Percentiles rank a stretch among this genome's conserved stretches.
phyloP scores from a whole-genome alignment of 2,888 invertebrate genomes.

The Amphipyra berbera region DNA sequence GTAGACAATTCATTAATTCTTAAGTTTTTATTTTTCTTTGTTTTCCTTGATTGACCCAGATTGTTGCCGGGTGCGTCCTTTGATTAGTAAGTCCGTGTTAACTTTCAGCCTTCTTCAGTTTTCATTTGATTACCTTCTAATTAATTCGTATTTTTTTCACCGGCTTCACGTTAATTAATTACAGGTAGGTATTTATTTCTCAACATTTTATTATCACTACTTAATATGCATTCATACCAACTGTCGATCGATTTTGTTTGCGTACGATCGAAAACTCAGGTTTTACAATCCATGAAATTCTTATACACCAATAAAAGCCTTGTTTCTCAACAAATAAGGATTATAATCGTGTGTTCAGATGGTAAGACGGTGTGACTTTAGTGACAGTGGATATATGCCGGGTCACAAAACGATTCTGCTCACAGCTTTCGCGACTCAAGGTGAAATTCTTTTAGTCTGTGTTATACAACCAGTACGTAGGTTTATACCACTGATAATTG shows the following conservation, averaged over 20 bases:
- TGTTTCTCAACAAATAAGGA: slow-evolving; percentile 3
- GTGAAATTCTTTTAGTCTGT: slow-evolving; percentile 74
- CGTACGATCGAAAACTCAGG: slow-evolving; percentile 24
- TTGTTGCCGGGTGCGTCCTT: too few relatives aligned
- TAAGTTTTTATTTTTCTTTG: too few relatives aligned
- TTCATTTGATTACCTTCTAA: too few relatives aligned
- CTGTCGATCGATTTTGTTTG: slow-evolving; percentile 28
- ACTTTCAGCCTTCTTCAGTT: too few relatives aligned
- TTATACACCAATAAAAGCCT: slow-evolving; percentile 3
- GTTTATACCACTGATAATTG: slow-evolving; percentile 44
- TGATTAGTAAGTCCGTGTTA: too few relatives aligned
- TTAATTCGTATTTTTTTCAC: too few relatives aligned
- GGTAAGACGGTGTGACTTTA: slow-evolving; percentile 25
- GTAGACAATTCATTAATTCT: background rate
- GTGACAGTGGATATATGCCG: slow-evolving; percentile 24
- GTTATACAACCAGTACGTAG: slow-evolving; percentile 42
- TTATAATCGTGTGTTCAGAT: slow-evolving; percentile 22
- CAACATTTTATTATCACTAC: slow-evolving; percentile 12
- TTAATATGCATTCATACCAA: slow-evolving; percentile 41
- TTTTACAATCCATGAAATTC: slow-evolving; percentile 7
- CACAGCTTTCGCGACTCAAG: slow-evolving; percentile 78
- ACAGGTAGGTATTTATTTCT: slow-evolving; percentile 6
- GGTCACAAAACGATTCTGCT: slow-evolving; percentile 55
- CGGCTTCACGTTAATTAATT: background rate
- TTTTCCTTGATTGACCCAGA: too few relatives aligned